phyloP scores from a whole-genome alignment of 2,113 vertebrate genomes.

The Labeo catla region DNA sequence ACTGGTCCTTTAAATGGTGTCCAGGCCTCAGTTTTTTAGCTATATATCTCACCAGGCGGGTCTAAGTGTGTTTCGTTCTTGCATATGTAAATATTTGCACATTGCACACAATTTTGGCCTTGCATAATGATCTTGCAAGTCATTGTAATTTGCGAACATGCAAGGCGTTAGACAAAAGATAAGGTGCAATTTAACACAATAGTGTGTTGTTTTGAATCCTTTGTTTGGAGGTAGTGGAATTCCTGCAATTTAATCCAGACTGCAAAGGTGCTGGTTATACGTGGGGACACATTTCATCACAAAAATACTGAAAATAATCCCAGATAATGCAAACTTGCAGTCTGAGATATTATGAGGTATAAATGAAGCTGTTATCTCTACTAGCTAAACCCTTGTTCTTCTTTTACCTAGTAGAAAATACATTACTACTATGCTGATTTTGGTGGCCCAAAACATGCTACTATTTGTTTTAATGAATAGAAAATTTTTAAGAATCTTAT shows the following conservation, averaged over 20 bases:
- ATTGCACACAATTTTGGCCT: slow-evolving; percentile 17
- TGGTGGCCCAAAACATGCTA: too few species aligned
- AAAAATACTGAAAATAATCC: neutral
- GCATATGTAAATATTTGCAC: slow-evolving; percentile 7
- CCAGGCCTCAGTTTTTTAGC: neutral
- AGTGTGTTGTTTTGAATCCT: slow-evolving; percentile 12
- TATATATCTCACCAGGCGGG: neutral
- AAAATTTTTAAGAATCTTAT: too few species aligned
- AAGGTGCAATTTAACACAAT: slow-evolving; percentile 8
- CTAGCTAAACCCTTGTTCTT: neutral
- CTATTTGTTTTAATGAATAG: too few species aligned
- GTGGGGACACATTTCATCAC: neutral
- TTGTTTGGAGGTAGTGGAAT: neutral
- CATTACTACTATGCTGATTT: neutral
- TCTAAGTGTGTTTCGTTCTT: neutral
- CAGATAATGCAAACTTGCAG: neutral
- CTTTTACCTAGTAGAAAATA: neutral
- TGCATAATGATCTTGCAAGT: neutral
- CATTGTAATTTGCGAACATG: neutral
- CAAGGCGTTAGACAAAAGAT: neutral
- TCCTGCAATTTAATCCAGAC: neutral
- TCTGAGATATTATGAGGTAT: neutral
- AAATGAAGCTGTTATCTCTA: neutral
- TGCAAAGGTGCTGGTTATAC: neutral
- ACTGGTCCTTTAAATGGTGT: neutral